These are phyloP conservation scores for Sandelia bainsii DNA, from an alignment of 2,797 vertebrate genomes.

Conservation along the genomic window DNA sequence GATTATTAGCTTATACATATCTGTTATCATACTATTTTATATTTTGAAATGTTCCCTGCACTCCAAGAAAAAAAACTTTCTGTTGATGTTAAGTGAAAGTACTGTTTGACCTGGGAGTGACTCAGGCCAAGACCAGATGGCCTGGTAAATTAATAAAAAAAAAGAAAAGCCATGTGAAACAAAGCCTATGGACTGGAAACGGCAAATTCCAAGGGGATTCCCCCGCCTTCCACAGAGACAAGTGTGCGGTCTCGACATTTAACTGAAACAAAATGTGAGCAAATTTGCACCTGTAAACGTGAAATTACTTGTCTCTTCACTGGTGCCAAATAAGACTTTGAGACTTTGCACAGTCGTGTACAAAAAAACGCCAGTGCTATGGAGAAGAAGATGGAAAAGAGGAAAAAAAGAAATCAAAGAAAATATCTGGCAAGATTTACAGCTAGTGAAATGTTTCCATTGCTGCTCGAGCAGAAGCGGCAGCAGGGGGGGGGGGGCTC, in stretches of 20 bases:
- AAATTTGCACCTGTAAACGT: slow-evolving; percentile 62
- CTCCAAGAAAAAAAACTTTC: slow-evolving; percentile 28
- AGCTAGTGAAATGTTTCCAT: slow-evolving; percentile 72
- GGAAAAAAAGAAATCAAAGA: slow-evolving; percentile 76
- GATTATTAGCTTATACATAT: slow-evolving; percentile 65
- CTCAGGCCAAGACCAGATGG: slow-evolving; percentile 73
- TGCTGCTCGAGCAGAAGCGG: slow-evolving; percentile 71
- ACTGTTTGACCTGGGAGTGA: slow-evolving; percentile 73
- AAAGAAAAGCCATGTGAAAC: slow-evolving; percentile 53
- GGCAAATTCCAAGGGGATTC: slow-evolving; percentile 49
- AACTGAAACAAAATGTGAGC: slow-evolving; percentile 68
- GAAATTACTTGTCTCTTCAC: slow-evolving; percentile 52
- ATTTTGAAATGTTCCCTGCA: slow-evolving; percentile 48
- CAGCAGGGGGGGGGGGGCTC: slow-evolving; percentile 48
- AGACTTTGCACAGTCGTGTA: slow-evolving; percentile 54
- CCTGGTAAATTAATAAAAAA: slow-evolving; percentile 66
- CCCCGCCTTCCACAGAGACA: slow-evolving; percentile 54
- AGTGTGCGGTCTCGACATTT: slow-evolving; percentile 58
- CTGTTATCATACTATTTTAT: slow-evolving; percentile 62
- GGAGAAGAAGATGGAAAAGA: slow-evolving; percentile 19
- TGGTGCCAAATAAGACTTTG: slow-evolving; percentile 59
- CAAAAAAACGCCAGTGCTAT: slow-evolving; percentile 36
- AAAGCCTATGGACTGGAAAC: slow-evolving; percentile 73
- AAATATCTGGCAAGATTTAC: slow-evolving; percentile 83
- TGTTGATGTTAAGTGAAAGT: slow-evolving; percentile 69